Base-by-base conservation (phyloP, 2,113 vertebrate species). In the Daphoenositta chrysoptera region DNA sequence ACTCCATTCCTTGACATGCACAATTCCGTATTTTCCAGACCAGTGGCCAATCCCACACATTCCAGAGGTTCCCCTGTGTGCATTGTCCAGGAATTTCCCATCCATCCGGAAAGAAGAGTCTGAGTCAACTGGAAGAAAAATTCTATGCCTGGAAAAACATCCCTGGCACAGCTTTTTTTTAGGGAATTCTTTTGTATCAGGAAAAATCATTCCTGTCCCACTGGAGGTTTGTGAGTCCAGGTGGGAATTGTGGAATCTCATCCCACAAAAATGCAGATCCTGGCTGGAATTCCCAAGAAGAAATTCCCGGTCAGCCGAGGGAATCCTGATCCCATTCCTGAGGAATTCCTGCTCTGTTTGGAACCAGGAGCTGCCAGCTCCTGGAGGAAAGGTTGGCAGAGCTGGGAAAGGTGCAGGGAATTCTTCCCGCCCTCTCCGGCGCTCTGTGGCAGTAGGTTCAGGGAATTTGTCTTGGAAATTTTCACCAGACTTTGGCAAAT, bases 361-460 rank as follows among this genome's bases (percentile, higher is more conserved):
- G 12, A 7, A 2, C 8, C 8, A 1, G 42, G 56, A 57, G 83
- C 84, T 63, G 2, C 12, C 16, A 1, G 3, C 68, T 78, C 7
- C 76, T 47, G 50, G 15, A 86, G 83, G 13, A 26, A 42, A 31
- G 33, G 33, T 13, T 37, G 51, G 12, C 8, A 39, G 66, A 65
- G 85, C 71, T 61, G 94, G 75, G 21, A 4, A 53, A 70, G 40
- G 39, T 4, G 60, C 18, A 23, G 64, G 68, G 91, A 20, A 37
- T 7, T 1, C 9, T 64, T 33, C 63, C 37, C 11, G 2, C 48
- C 1, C 0, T 6, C 44, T 16, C 57, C 0, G 1, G 16, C 9
- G 69, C 39, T 50, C 81, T 20, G 70, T 16, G 78, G 78, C 12
- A 2, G 68, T 26, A 18, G 40, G 8, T 30, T 77, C 68, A 23